Conservation (phyloP, 64 coral and sea anemone genomes). For the Cladopsammia gracilis region DNA sequence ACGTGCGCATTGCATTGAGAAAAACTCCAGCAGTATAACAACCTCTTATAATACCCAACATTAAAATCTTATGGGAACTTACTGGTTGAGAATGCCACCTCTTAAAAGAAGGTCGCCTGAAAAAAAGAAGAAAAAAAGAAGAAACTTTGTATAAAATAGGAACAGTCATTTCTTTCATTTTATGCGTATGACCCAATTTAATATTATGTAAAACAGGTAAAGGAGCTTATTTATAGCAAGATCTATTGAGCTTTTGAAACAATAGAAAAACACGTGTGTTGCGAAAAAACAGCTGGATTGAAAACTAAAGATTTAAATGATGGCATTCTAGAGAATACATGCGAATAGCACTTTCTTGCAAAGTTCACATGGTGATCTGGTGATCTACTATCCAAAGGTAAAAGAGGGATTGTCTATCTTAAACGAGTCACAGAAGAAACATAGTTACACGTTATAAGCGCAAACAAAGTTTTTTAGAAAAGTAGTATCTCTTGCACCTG, state of each 20-base stretch:
- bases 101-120: constrained; percentile 54
- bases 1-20: too few species aligned
- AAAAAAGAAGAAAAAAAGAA: background rate
- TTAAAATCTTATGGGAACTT: background rate
- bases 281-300: constrained; percentile 14
- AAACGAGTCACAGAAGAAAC: too few species aligned
- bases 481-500: too few species aligned
- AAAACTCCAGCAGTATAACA: too few species aligned
- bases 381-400: too few species aligned
- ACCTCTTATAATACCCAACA: background rate
- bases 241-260: background rate
- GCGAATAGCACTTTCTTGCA: too few species aligned
- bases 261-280: constrained; percentile 32
- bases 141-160: background rate
- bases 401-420: too few species aligned
- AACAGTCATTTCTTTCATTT: background rate
- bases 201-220: too few species aligned
- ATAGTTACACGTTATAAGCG: too few species aligned
- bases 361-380: too few species aligned
- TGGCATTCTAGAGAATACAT: background rate
- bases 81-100: constrained; percentile 67
- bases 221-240: background rate
- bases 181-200: too few species aligned
- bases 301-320: constrained; percentile 21
- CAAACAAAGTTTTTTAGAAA: too few species aligned